phyloP scores from a whole-genome alignment of 2,888 invertebrate genomes.

The Drosophila subsilvestris region DNA sequence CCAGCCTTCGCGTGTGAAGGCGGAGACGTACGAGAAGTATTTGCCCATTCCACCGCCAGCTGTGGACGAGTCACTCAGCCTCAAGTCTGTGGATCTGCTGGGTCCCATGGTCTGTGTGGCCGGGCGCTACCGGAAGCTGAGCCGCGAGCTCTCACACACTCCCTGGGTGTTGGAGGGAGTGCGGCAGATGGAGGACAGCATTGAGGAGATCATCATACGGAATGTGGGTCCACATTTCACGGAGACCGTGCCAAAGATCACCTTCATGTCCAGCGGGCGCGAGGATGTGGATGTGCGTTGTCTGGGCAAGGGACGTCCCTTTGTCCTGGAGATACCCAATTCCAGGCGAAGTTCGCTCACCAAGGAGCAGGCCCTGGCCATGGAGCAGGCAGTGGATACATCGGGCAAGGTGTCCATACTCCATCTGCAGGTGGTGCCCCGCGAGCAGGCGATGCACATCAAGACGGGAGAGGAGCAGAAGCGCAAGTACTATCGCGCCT shows the following conservation, averaged over 20 bases:
- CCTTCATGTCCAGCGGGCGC: constrained; percentile 95
- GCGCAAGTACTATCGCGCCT: constrained; percentile 93
- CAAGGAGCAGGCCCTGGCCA: constrained; percentile 84
- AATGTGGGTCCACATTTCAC: constrained; percentile 86
- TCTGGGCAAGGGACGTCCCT: constrained; percentile 95
- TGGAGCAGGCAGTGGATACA: constrained; percentile 86
- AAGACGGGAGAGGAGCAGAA: constrained; percentile 95
- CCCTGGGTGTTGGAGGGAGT: constrained; percentile 90
- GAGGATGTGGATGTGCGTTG: constrained; percentile 99
- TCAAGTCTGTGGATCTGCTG: constrained; percentile 72
- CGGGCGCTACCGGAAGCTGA: constrained; percentile 91
- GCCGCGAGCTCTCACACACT: constrained; percentile 94
- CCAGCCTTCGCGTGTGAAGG: constrained; percentile 84
- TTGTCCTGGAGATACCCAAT: constrained; percentile 93
- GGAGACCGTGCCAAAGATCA: constrained; percentile 84
- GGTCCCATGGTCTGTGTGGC: constrained; percentile 83
- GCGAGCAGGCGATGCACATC: constrained; percentile 88
- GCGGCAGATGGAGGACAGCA: constrained; percentile 92
- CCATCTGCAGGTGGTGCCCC: constrained; percentile 88
- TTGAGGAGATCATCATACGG: constrained; percentile 93
- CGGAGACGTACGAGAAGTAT: constrained; percentile 85
- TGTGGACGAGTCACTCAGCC: constrained; percentile 76
- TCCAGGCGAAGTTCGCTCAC: constrained; percentile 86
- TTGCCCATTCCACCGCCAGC: constrained; percentile 85
- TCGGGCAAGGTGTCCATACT: constrained; percentile 86